Conservation (phyloP, 2,888 invertebrate genomes). For the Tineola bisselliella region DNA sequence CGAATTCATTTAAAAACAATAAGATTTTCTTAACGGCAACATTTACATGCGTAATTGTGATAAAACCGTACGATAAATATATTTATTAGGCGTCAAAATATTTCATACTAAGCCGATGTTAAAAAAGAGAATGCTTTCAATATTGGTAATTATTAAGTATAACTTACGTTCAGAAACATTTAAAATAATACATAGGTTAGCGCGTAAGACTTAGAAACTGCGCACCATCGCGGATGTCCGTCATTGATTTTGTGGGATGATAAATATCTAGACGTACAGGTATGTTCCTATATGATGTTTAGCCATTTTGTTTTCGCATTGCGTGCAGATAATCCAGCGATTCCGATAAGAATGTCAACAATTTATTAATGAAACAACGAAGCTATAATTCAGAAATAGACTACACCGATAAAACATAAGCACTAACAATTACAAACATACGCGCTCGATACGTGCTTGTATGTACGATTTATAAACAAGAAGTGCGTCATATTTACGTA, state of each 20-base stretch:
- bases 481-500: not conserved
- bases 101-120: too few relatives aligned
- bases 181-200: not conserved
- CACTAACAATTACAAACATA: constrained; percentile 13
- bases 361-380: not conserved
- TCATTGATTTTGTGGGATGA: not conserved
- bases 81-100: too few relatives aligned
- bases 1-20: too few relatives aligned
- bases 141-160: too few relatives aligned
- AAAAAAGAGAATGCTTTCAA: too few relatives aligned
- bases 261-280: not conserved
- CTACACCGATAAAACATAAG: constrained; percentile 14
- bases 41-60: too few relatives aligned
- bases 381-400: constrained; percentile 12
- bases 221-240: constrained; percentile 13
- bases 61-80: too few relatives aligned
- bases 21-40: too few relatives aligned
- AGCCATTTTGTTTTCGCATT: not conserved
- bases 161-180: too few relatives aligned
- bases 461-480: not conserved
- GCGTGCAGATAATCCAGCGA: not conserved
- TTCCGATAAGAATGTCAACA: not conserved
- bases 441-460: not conserved
- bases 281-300: not conserved
- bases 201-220: not conserved